Percentiles rank a stretch among this genome's conserved stretches.
Evolutionary conservation across 2,888 invertebrate genomes (phyloP).

Genomic region (Argyresthia goedartella): DNA sequence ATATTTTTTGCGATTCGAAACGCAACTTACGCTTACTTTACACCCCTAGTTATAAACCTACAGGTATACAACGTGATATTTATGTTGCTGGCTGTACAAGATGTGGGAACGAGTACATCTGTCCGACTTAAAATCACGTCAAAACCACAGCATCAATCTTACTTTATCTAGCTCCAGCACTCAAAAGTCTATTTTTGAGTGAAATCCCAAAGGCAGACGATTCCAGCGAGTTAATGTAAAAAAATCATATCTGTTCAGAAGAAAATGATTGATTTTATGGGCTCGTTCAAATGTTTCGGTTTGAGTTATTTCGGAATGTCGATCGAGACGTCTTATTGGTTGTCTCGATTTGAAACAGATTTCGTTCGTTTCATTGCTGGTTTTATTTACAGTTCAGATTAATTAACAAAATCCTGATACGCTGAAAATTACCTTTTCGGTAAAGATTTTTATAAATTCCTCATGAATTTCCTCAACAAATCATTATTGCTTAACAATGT

Average conservation of each 20-base stretch:
- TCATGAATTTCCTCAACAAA: too few species aligned
- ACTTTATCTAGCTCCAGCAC: conserved; percentile 52
- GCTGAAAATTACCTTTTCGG: too few species aligned
- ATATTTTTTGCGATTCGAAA: too few species aligned
- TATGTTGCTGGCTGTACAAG: too few species aligned
- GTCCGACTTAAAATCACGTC: too few species aligned
- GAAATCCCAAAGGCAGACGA: conserved; percentile 21
- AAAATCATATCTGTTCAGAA: conserved; percentile 42
- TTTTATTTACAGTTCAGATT: neutral
- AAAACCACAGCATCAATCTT: conserved; percentile 36
- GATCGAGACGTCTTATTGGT: conserved; percentile 1
- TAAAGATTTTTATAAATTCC: too few species aligned
- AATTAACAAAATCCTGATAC: neutral
- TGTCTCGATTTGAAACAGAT: neutral
- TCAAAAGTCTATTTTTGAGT: conserved; percentile 67
- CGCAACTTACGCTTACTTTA: too few species aligned
- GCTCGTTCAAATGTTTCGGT: too few species aligned
- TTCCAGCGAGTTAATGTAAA: conserved; percentile 39
- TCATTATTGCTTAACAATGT: too few species aligned
- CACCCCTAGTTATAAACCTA: too few species aligned
- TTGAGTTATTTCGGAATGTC: conserved; percentile 2
- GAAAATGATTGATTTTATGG: conserved; percentile 64
- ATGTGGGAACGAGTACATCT: too few species aligned
- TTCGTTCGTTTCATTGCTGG: neutral
- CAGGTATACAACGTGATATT: too few species aligned